Conservation (phyloP, 2,797 vertebrate species). For the Eidolon dupreanum region DNA sequence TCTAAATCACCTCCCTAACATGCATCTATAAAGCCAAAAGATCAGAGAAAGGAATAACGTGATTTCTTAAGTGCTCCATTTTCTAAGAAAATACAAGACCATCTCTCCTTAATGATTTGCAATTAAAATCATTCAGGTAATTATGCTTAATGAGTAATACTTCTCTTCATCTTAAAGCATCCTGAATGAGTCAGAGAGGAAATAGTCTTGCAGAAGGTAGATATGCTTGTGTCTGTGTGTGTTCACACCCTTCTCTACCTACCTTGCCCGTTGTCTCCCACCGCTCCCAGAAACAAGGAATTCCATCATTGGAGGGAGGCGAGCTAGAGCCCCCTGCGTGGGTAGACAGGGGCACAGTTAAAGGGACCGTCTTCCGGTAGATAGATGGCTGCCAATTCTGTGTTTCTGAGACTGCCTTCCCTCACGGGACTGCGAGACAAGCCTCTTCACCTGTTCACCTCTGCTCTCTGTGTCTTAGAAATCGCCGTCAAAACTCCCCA, state of each 20-base stretch:
- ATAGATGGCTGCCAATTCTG: background rate
- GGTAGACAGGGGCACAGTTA: background rate
- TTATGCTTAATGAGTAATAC: slow-evolving; percentile 59
- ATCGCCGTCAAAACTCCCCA: background rate
- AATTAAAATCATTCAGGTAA: slow-evolving; percentile 68
- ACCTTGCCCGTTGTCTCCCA: background rate
- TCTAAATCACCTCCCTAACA: background rate
- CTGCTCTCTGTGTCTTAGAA: background rate
- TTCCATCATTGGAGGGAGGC: background rate
- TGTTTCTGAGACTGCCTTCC: background rate
- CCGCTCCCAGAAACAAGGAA: background rate
- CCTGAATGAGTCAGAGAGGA: slow-evolving; percentile 54
- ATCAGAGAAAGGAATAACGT: slow-evolving; percentile 9
- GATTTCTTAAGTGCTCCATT: slow-evolving; percentile 51
- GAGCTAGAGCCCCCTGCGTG: background rate
- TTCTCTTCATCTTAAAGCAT: slow-evolving; percentile 30
- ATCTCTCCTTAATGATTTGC: slow-evolving; percentile 55
- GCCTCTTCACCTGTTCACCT: background rate
- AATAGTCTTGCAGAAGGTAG: background rate
- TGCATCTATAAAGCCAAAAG: slow-evolving; percentile 16
- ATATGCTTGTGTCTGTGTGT: background rate
- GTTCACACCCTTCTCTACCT: background rate
- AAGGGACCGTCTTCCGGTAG: background rate
- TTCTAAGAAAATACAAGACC: slow-evolving; percentile 51
- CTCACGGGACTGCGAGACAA: background rate